A percentile compares a stretch with the other conserved stretches of the same genome.
phyloP scores from a whole-genome alignment of 2,113 vertebrate species.

The Tricholaema leucomelas region DNA sequence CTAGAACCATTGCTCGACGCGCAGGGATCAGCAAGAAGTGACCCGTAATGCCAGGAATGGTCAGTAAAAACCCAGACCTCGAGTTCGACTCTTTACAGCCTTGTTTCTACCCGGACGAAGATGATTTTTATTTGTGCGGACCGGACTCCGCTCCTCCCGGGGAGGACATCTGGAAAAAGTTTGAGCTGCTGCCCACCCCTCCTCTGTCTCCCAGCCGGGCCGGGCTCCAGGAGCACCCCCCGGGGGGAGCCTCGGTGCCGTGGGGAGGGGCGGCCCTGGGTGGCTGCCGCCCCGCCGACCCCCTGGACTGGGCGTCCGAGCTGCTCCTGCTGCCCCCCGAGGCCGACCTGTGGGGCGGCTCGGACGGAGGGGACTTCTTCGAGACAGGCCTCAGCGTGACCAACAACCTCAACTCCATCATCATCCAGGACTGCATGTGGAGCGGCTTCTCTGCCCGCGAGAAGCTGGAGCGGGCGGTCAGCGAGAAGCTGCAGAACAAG shows the following conservation, averaged over 20 bases:
- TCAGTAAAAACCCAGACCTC: constrained; percentile 93
- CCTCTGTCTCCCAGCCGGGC: constrained; percentile 95
- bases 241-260: constrained; percentile 33
- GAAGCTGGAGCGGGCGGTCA: constrained; percentile 92
- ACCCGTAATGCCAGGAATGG: constrained; percentile 87
- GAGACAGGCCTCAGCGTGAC: constrained; percentile 81
- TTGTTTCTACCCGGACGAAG: constrained; percentile 97
- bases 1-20: neutral
- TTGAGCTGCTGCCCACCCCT: constrained; percentile 95
- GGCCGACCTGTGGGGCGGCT: constrained; percentile 78
- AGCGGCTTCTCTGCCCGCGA: constrained; percentile 94
- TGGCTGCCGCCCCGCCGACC: constrained; percentile 79
- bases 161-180: constrained; percentile 99
- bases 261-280: constrained; percentile 65
- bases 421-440: constrained; percentile 99
- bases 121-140: constrained; percentile 96
- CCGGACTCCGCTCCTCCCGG: constrained; percentile 95
- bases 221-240: constrained; percentile 82
- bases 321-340: constrained; percentile 88
- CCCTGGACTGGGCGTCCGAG: constrained; percentile 94
- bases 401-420: constrained; percentile 88
- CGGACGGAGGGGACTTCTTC: constrained; percentile 77
- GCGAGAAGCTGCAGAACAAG: constrained; percentile 32
- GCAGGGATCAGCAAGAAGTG: neutral
- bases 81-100: constrained; percentile 98